Evolutionary conservation across 2,888 invertebrate species (phyloP).

Genomic region (Prosopocoilus inquinatus): DNA sequence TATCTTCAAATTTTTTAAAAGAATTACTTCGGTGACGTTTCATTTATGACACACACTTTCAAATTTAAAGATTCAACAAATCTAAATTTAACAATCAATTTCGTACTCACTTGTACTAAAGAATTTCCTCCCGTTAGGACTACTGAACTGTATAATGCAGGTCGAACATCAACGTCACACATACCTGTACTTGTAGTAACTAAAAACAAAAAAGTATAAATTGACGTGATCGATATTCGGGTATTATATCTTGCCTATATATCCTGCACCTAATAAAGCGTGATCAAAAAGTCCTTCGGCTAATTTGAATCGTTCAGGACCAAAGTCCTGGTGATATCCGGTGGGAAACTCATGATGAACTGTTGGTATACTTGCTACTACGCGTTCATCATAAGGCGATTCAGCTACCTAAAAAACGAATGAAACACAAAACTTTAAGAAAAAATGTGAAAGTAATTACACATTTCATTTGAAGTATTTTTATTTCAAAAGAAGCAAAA

Average conservation of each 20-base stretch:
- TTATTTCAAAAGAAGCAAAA: too few relatives aligned
- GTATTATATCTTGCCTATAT: constrained; percentile 59
- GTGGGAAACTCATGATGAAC: constrained; percentile 97
- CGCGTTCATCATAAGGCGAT: constrained; percentile 84
- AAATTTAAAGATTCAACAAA: too few relatives aligned
- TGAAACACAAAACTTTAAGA: background rate
- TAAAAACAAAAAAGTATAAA: constrained; percentile 32
- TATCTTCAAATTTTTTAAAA: too few relatives aligned
- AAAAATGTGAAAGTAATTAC: too few relatives aligned
- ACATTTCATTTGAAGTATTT: too few relatives aligned
- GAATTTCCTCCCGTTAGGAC: constrained; percentile 96
- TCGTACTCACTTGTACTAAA: constrained; percentile 63
- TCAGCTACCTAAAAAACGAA: constrained; percentile 70
- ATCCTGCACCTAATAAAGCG: constrained; percentile 86
- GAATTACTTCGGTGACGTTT: too few relatives aligned
- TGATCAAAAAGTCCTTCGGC: constrained; percentile 96
- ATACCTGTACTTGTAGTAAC: constrained; percentile 85
- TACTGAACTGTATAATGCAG: constrained; percentile 92
- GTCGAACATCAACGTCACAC: constrained; percentile 96
- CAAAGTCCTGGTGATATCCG: constrained; percentile 96
- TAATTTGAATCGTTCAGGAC: constrained; percentile 87
- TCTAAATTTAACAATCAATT: background rate
- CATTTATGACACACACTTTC: too few relatives aligned
- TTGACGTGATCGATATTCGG: background rate
- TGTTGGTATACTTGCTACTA: constrained; percentile 83